These are phyloP conservation scores for Drosophila falleni DNA, from an alignment of 2,888 invertebrate genomes.

Conservation along the genomic window DNA sequence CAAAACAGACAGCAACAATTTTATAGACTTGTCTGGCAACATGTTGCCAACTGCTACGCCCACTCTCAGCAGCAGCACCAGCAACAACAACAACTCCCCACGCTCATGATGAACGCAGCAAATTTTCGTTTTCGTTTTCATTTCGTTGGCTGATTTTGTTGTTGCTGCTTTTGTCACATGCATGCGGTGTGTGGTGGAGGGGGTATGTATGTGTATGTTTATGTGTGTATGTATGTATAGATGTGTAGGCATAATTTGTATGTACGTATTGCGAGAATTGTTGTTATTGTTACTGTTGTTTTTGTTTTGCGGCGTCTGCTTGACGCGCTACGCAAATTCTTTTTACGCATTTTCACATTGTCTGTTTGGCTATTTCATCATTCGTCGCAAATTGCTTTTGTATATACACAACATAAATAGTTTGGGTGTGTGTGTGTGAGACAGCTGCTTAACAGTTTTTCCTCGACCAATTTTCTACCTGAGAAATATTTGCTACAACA, in stretches of 20 bases:
- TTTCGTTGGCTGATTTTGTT: slow-evolving; percentile 40
- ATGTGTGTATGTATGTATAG: background rate
- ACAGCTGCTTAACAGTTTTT: slow-evolving; percentile 53
- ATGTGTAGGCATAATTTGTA: slow-evolving; percentile 6
- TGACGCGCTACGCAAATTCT: slow-evolving; percentile 73
- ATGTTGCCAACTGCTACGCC: slow-evolving; percentile 59
- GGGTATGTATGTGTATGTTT: slow-evolving; percentile 1
- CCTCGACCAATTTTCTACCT: slow-evolving; percentile 40
- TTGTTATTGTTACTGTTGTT: slow-evolving; percentile 2
- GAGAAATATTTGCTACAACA: slow-evolving; percentile 25
- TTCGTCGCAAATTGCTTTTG: slow-evolving; percentile 51
- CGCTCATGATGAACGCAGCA: slow-evolving; percentile 68
- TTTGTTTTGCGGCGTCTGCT: slow-evolving; percentile 58
- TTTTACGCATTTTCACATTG: slow-evolving; percentile 73
- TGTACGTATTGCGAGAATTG: slow-evolving; percentile 13
- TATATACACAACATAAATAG: background rate
- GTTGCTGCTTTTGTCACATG: slow-evolving; percentile 47
- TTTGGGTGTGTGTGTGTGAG: slow-evolving; percentile 18
- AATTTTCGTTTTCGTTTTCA: slow-evolving; percentile 69
- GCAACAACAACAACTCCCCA: slow-evolving; percentile 6
- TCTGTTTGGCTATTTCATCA: slow-evolving; percentile 74
- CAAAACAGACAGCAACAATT: slow-evolving; percentile 43
- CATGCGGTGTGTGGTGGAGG: slow-evolving; percentile 32
- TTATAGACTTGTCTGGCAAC: slow-evolving; percentile 59
- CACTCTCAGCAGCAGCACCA: slow-evolving; percentile 29